Evolutionary conservation across 2,113 vertebrate genomes (phyloP), one percentile per base, ranked within the genome.

Genomic region (Desmodus rotundus): DNA sequence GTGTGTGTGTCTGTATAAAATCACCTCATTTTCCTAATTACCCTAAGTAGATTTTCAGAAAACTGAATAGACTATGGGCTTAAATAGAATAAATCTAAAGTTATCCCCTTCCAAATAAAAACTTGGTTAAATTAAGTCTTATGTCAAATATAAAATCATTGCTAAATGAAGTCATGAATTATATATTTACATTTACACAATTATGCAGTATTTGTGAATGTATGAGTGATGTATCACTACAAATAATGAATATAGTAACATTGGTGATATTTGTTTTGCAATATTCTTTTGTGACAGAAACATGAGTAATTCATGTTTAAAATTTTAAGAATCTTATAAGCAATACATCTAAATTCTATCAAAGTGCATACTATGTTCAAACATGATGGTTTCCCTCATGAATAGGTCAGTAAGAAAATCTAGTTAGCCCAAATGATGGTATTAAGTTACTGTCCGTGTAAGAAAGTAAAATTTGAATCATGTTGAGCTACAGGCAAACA

Each of bases 351-450:
- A 85, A 95, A 88, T 95, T 95, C 63, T 94, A 82, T 67, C 45
- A 58, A 81, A 89, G 33, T 91, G 3, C 16, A 73, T 56, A 54
- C 5, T 74, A 31, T 93, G 85, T 89, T 86, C 20, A 93, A 89
- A 86, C 20, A 33, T 72, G 33, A 63, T 63, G 12, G 9, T 5
- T 87, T 94, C 86, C 38, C 52, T 96, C 78, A 83, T 74, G 54
- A 95, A 86, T 91, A 93, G 58, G 33, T 82, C 86, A 97, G 93
- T 1, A 85, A 54, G 13, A 93, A 96, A 93, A 93, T 77, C 56
- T 91, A 45, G 20, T 63, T 15, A 61, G 17, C 8, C 22, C 9
- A 85, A 26, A 86, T 54, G 36, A 78, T 24, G 8, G 4, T 72
- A 77, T 83, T 82, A 91, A 86, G 61, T 89, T 89, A 91, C 22